phyloP scores from a whole-genome alignment of 2,797 vertebrate species.

The Neomorphus geoffroyi region DNA sequence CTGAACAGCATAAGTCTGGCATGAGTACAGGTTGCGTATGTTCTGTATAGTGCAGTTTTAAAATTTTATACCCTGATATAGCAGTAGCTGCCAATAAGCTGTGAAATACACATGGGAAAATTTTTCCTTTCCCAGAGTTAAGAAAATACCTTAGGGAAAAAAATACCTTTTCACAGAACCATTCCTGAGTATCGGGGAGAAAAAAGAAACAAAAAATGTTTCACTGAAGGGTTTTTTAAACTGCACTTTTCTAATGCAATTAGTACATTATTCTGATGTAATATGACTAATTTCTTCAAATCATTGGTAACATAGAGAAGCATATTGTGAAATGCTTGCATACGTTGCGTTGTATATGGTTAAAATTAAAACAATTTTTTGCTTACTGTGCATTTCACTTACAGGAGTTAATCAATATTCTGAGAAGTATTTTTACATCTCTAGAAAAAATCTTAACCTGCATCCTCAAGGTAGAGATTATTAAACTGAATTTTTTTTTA shows the following conservation, averaged over 20 bases:
- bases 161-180: not conserved
- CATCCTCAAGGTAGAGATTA: not conserved
- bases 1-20: not conserved
- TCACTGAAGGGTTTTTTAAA: not conserved
- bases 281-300: not conserved
- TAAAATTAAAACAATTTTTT: not conserved
- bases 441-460: not conserved
- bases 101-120: not conserved
- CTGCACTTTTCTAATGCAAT: not conserved
- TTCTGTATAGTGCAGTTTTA: conserved; percentile 7
- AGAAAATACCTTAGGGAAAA: not conserved
- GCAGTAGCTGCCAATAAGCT: conserved; percentile 2
- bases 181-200: not conserved
- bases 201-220: not conserved
- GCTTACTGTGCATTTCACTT: not conserved
- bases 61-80: not conserved
- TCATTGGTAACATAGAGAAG: not conserved
- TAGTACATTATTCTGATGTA: not conserved
- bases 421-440: not conserved
- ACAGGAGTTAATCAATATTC: not conserved
- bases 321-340: not conserved
- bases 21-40: not conserved
- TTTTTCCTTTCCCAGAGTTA: not conserved
- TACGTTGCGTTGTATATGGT: not conserved
- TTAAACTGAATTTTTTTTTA: not conserved